phyloP scores from a whole-genome alignment of 2,113 vertebrate species.

The Nansenia antarctica region DNA sequence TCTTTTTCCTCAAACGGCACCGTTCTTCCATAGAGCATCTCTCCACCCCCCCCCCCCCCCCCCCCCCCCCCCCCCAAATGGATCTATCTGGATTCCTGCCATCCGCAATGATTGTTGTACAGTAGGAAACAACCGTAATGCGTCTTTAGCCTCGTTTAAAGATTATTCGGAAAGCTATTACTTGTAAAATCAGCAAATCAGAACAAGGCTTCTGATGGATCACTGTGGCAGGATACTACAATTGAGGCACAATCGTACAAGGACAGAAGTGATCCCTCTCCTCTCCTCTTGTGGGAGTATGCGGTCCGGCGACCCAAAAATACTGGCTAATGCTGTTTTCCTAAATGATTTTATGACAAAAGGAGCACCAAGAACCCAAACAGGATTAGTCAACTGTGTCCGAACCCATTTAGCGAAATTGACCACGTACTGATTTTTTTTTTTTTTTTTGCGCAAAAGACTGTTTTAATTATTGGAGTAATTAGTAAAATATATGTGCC shows the following conservation, averaged over 20 bases:
- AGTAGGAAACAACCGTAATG: neutral
- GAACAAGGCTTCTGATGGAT: neutral
- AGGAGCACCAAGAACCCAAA: conserved; percentile 60
- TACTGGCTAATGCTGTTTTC: conserved; percentile 32
- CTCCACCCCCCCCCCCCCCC: too few species aligned
- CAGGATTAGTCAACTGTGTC: conserved; percentile 64
- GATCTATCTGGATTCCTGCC: neutral
- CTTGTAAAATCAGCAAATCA: too few species aligned
- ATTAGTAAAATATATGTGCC: conserved; percentile 77
- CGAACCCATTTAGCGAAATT: conserved; percentile 65
- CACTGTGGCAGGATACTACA: neutral
- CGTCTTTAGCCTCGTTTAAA: neutral
- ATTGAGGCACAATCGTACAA: too few species aligned
- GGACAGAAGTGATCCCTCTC: too few species aligned
- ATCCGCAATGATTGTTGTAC: neutral
- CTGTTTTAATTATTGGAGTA: conserved; percentile 74
- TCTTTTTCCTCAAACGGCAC: neutral
- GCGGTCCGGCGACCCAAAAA: too few species aligned
- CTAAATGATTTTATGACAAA: conserved; percentile 73
- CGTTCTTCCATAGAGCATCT: neutral
- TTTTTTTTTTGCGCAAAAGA: conserved; percentile 75
- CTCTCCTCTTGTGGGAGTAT: too few species aligned
- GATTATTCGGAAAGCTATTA: neutral
- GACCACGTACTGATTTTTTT: conserved; percentile 66
- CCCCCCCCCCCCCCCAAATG: too few species aligned